Conservation (phyloP, 1,140 invertebrate genomes). For the Antheraea pernyi region DNA sequence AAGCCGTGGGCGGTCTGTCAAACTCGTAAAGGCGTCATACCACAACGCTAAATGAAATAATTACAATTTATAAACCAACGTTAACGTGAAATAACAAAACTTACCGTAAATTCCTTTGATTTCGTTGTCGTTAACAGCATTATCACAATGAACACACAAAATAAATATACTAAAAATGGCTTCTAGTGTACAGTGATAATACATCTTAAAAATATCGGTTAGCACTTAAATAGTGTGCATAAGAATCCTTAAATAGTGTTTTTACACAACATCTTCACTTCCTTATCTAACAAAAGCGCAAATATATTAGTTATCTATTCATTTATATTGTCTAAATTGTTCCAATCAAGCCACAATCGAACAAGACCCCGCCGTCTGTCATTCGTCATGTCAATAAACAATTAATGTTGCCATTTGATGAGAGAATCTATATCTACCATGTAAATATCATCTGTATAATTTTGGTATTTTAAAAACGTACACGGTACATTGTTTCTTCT, state of each 20-base stretch:
- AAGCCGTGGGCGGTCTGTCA: slow-evolving; percentile 24
- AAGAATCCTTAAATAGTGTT: slow-evolving; percentile 56
- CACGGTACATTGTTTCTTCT: background rate
- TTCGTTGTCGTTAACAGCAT: slow-evolving; percentile 72
- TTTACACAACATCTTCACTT: slow-evolving; percentile 69
- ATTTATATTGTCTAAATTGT: slow-evolving; percentile 63
- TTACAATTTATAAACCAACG: background rate
- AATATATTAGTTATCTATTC: slow-evolving; percentile 56
- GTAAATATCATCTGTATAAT: too few relatives aligned
- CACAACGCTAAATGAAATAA: slow-evolving; percentile 11
- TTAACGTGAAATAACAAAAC: slow-evolving; percentile 26
- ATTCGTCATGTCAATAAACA: slow-evolving; percentile 76
- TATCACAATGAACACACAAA: slow-evolving; percentile 78
- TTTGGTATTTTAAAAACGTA: background rate
- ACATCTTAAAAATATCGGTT: slow-evolving; percentile 64
- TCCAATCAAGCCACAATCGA: slow-evolving; percentile 63
- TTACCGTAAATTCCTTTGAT: slow-evolving; percentile 69
- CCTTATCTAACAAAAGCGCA: slow-evolving; percentile 48
- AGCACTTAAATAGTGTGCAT: slow-evolving; percentile 46
- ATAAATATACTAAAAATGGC: slow-evolving; percentile 79
- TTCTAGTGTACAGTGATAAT: slow-evolving; percentile 71
- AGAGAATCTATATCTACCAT: too few relatives aligned
- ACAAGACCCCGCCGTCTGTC: slow-evolving; percentile 72
- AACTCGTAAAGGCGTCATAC: slow-evolving; percentile 20
- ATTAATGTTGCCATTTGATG: slow-evolving; percentile 50